Evolutionary conservation across 2,113 vertebrate species (phyloP).

Genomic region (Oreochromis spilurus): DNA sequence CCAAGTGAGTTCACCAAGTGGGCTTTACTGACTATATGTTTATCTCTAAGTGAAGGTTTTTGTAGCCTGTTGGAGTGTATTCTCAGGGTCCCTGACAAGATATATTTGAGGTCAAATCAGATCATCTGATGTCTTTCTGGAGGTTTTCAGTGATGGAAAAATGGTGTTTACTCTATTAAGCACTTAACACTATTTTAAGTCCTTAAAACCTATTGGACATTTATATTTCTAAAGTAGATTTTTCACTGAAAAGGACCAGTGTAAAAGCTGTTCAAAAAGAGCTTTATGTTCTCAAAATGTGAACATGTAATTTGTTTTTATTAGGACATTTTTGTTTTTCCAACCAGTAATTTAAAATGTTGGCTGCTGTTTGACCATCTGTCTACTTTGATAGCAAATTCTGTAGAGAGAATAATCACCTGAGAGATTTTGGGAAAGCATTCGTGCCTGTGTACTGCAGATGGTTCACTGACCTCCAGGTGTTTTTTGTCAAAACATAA

Average conservation of each 20-base stretch:
- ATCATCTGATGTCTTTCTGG: not conserved
- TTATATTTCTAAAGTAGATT: not conserved
- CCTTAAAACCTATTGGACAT: not conserved
- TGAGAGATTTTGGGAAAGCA: not conserved
- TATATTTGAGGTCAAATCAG: not conserved
- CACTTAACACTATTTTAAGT: not conserved
- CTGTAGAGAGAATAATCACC: not conserved
- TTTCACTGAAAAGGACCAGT: not conserved
- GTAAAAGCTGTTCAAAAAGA: not conserved
- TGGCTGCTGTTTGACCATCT: not conserved
- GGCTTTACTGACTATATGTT: not conserved
- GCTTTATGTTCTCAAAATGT: not conserved
- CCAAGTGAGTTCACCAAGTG: conserved; percentile 81
- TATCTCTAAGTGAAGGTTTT: not conserved
- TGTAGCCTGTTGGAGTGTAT: not conserved
- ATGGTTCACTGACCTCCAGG: not conserved
- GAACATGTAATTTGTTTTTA: not conserved
- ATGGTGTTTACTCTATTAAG: not conserved
- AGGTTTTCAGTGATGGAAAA: not conserved
- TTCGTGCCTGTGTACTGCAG: not conserved
- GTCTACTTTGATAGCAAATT: not conserved
- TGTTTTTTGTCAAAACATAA: not conserved
- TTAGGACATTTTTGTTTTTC: not conserved
- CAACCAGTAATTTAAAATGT: not conserved
- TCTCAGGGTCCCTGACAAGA: not conserved